phyloP scores from a whole-genome alignment of 2,113 vertebrate genomes.

The Embiotoca jacksoni region DNA sequence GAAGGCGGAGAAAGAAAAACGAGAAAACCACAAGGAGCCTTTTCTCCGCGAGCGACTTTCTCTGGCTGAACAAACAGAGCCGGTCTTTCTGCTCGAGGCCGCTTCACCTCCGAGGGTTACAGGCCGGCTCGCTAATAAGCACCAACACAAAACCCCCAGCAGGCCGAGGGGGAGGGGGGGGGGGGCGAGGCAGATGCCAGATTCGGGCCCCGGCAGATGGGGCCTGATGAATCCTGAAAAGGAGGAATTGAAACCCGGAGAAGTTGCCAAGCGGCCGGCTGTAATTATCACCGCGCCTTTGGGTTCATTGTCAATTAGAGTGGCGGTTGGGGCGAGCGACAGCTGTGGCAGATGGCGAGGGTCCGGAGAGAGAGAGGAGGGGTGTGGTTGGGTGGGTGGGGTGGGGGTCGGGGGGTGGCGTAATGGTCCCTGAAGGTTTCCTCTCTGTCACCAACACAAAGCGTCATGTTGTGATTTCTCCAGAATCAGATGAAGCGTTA shows the following conservation, averaged over 20 bases:
- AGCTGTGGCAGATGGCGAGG: conserved; percentile 71
- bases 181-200: conserved; percentile 55
- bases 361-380: conserved; percentile 41
- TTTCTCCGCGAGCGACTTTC: conserved; percentile 45
- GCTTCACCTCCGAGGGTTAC: conserved; percentile 64
- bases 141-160: conserved; percentile 59
- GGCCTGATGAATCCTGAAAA: conserved; percentile 71
- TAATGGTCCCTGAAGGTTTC: conserved; percentile 3
- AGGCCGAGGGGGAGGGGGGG: conserved; percentile 20
- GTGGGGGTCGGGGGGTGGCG: neutral
- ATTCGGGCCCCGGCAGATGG: conserved; percentile 61
- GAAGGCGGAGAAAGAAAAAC: conserved; percentile 21
- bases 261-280: conserved; percentile 66
- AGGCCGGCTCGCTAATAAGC: conserved; percentile 58
- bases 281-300: conserved; percentile 68
- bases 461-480: conserved; percentile 10
- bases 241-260: conserved; percentile 67
- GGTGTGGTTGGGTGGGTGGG: neutral
- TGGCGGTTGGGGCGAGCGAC: conserved; percentile 66
- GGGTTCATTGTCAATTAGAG: conserved; percentile 75
- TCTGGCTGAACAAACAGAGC: conserved; percentile 54
- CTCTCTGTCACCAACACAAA: conserved; percentile 1
- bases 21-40: conserved; percentile 33
- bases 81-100: conserved; percentile 42
- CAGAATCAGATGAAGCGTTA: neutral